phyloP scores from a whole-genome alignment of 1,140 invertebrate genomes.

The Drosophila sproati region DNA sequence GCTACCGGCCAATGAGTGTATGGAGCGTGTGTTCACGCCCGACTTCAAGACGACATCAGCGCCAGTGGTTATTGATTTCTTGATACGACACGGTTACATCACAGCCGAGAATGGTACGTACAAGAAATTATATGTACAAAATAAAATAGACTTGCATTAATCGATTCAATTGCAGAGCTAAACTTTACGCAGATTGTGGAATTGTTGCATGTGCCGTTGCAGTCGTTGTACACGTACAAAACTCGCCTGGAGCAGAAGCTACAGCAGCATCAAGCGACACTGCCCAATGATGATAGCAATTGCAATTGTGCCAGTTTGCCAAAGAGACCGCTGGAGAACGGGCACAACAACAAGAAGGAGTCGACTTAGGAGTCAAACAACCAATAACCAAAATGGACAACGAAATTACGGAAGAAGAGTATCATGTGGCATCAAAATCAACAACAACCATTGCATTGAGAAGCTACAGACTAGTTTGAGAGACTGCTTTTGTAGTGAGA shows the following conservation, averaged over 20 bases:
- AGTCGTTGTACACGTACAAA: slow-evolving; percentile 88
- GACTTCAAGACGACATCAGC: slow-evolving; percentile 97
- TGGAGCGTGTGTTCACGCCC: slow-evolving; percentile 91
- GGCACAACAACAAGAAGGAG: slow-evolving; percentile 71
- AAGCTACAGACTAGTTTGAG: slow-evolving; percentile 48
- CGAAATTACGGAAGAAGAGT: slow-evolving; percentile 15
- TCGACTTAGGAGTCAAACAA: slow-evolving; percentile 34
- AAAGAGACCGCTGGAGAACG: slow-evolving; percentile 67
- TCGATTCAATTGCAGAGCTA: slow-evolving; percentile 86
- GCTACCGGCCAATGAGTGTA: slow-evolving; percentile 91
- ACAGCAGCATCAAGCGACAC: slow-evolving; percentile 47
- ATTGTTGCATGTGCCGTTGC: slow-evolving; percentile 93
- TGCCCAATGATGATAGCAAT: slow-evolving; percentile 56
- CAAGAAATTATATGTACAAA: not conserved
- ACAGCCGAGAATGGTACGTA: slow-evolving; percentile 93
- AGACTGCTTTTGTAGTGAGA: slow-evolving; percentile 59
- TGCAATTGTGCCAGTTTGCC: slow-evolving; percentile 42
- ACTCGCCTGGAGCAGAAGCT: slow-evolving; percentile 63
- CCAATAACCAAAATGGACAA: slow-evolving; percentile 7
- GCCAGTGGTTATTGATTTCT: slow-evolving; percentile 95
- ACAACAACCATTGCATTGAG: slow-evolving; percentile 23
- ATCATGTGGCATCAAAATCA: not conserved
- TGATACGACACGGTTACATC: slow-evolving; percentile 95
- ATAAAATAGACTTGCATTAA: not conserved
- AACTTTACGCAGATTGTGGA: slow-evolving; percentile 93